These are phyloP conservation scores for Aspiorhynchus laticeps DNA, from an alignment of 2,113 vertebrate species.

Conservation along the genomic window DNA sequence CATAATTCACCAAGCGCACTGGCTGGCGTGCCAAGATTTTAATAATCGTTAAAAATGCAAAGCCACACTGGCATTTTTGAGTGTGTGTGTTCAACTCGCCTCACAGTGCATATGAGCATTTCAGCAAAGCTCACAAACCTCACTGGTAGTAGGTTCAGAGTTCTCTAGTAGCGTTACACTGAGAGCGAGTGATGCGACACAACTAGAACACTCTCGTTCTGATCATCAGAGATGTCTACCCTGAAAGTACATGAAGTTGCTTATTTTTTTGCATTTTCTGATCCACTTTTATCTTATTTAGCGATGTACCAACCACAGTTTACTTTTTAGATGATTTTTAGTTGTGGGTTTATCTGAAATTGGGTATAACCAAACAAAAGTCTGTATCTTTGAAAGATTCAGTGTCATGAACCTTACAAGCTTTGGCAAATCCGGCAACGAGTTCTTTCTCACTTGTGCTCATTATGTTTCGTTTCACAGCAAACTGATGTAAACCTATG, in stretches of 20 bases:
- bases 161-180: not conserved
- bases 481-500: not conserved
- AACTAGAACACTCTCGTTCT: not conserved
- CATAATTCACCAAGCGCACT: conserved; percentile 51
- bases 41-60: conserved; percentile 61
- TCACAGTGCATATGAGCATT: not conserved
- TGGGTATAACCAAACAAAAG: not conserved
- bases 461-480: not conserved
- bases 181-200: not conserved
- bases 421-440: not conserved
- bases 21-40: conserved; percentile 57
- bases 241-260: not conserved
- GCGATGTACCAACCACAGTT: no score
- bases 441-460: not conserved
- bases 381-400: not conserved
- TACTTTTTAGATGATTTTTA: not conserved
- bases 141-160: not conserved
- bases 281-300: not conserved
- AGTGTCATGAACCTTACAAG: not conserved
- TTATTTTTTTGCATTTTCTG: not conserved
- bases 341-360: not conserved
- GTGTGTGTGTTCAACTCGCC: conserved; percentile 53
- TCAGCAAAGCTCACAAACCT: not conserved
- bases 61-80: conserved; percentile 42
- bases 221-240: not conserved